Percentiles rank a stretch among this genome's conserved stretches.
These are phyloP conservation scores for Cladopsammia gracilis DNA, from an alignment of 64 coral and sea anemone genomes.

Conservation along the genomic window DNA sequence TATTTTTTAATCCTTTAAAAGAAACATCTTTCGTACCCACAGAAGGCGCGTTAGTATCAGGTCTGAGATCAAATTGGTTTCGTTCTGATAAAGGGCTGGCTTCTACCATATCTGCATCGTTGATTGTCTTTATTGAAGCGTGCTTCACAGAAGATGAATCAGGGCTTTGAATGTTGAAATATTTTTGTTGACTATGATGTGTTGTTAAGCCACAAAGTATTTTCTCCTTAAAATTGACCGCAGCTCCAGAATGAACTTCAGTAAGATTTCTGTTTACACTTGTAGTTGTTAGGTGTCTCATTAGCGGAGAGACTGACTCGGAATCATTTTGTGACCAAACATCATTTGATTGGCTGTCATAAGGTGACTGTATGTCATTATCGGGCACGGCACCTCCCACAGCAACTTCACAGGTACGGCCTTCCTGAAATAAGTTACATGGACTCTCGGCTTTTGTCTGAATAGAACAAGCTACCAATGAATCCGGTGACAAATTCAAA, in stretches of 20 bases:
- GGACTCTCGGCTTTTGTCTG: neutral
- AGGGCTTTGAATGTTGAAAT: neutral
- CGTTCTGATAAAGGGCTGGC: neutral
- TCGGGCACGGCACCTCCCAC: neutral
- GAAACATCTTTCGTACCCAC: neutral
- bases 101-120: neutral
- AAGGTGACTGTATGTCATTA: neutral
- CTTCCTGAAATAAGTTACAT: neutral
- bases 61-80: neutral
- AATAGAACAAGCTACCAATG: neutral
- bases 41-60: too few relatives aligned
- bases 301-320: neutral
- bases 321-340: constrained; percentile 9
- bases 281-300: neutral
- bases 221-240: neutral
- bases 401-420: neutral
- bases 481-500: constrained; percentile 17
- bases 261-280: neutral
- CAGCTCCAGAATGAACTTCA: neutral
- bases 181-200: neutral
- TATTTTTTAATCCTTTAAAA: neutral
- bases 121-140: too few relatives aligned
- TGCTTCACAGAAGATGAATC: too few relatives aligned
- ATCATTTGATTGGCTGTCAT: neutral
- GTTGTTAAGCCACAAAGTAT: neutral